Base-by-base conservation (phyloP, 2,797 vertebrate species). In the Argyrosomus regius region DNA sequence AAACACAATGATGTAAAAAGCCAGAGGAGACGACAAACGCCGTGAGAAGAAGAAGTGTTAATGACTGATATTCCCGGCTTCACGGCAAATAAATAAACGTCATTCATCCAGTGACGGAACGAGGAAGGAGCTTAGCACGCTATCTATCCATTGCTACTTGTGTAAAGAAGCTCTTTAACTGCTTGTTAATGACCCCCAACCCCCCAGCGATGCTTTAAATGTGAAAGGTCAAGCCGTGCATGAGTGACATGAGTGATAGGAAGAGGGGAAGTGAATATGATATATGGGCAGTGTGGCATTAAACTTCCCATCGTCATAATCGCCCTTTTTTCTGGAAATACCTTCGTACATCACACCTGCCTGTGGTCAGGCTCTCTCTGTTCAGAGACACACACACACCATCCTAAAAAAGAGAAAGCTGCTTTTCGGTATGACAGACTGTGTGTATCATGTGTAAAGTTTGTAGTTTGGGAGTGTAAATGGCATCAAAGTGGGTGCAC, bases 41-140 rank as follows among this genome's bases (percentile, higher is more conserved):
- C 68, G 26, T 76, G 24, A 12, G 22, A 57, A 31, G n/a, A 49
- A 53, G 7, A 74, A 59, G 16, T 52, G n/a, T 0, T 18, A 35
- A 16, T 11, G 12, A 1, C 28, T 26, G 57, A 20, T 17, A 28
- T 74, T 77, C 28, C 46, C 72, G n/a, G 28, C 0, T 11, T 18
- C 0, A 52, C 3, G 46, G n/a, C 52, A 77, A 67, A 31, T 5
- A 16, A 41, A 10, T 1, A 16, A 48, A 53, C 0, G 5, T 69
- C 62, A 61, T 7, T 52, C 12, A 26, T 6, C 7, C 45, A 11
- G 22, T 1, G 43, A 45, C 10, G 17, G 50, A 73, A 84, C 41
- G 53, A 81, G 75, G 70, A 84, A 79, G 69, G 26, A 65, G 12
- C 24, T 50, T 13, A 31, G 17, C 54, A 59, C 9, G 11, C 20